These are phyloP conservation scores for Hipposideros larvatus DNA, from an alignment of 2,797 vertebrate genomes.

Conservation along the genomic window DNA sequence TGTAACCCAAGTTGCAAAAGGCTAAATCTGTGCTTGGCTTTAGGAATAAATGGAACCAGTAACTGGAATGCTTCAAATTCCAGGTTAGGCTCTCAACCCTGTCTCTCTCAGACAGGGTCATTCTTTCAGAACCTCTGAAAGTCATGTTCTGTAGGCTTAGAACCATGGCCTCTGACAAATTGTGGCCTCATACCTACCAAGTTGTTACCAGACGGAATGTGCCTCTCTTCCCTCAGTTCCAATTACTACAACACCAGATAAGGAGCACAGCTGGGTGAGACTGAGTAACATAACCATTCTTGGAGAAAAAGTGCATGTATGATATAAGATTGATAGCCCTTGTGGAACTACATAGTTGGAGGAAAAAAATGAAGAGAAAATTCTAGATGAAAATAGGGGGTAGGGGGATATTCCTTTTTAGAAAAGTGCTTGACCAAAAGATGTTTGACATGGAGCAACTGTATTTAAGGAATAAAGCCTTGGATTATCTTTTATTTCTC, in stretches of 20 bases:
- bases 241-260: conserved; percentile 20
- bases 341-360: not conserved
- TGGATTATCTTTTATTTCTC: not conserved
- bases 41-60: conserved; percentile 63
- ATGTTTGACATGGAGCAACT: not conserved
- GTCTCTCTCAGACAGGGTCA: conserved; percentile 29
- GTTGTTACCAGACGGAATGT: not conserved
- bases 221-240: not conserved
- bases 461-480: conserved; percentile 22
- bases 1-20: conserved; percentile 70
- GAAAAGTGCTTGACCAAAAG: not conserved
- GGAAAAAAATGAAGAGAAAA: not conserved
- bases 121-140: conserved; percentile 62
- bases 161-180: not conserved
- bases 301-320: conserved; percentile 24
- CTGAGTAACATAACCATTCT: conserved; percentile 22
- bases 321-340: not conserved
- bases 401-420: not conserved
- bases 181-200: not conserved
- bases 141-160: conserved; percentile 24
- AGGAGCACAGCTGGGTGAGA: not conserved
- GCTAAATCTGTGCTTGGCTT: conserved; percentile 43
- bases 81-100: conserved; percentile 38
- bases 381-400: conserved; percentile 3
- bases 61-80: conserved; percentile 75